Conservation (phyloP, 2,113 vertebrate genomes). For the Percina caprodes region DNA sequence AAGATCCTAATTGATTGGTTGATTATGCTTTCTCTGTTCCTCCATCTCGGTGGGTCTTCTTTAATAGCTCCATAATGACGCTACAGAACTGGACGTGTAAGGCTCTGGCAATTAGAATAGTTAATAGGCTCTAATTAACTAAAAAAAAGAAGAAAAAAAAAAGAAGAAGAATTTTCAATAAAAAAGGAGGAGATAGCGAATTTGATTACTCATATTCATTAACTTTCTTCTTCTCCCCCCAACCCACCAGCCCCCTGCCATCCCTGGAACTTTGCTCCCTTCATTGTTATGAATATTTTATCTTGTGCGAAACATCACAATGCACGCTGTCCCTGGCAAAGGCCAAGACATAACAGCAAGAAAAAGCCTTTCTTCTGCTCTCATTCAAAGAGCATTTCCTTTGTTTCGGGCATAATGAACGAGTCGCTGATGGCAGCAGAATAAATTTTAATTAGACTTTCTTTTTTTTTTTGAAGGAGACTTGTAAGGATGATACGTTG, state of each 20-base stretch:
- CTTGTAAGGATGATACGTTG: constrained; percentile 56
- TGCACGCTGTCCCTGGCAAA: constrained; percentile 69
- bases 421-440: constrained; percentile 65
- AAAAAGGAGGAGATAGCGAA: constrained; percentile 91
- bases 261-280: constrained; percentile 90
- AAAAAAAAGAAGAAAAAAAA: constrained; percentile 83
- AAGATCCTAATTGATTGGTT: constrained; percentile 85
- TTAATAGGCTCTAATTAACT: constrained; percentile 97
- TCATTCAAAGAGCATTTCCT: constrained; percentile 61
- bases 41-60: constrained; percentile 80
- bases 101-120: constrained; percentile 88
- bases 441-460: constrained; percentile 72
- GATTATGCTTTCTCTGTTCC: constrained; percentile 82
- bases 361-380: constrained; percentile 60
- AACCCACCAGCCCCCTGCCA: not conserved
- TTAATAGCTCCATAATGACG: constrained; percentile 85
- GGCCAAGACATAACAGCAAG: constrained; percentile 66
- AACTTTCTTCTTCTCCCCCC: constrained; percentile 73
- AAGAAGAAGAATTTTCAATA: constrained; percentile 91
- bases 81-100: constrained; percentile 78
- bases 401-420: constrained; percentile 78
- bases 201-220: constrained; percentile 98
- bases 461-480: constrained; percentile 24
- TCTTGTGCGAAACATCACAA: constrained; percentile 91
- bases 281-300: constrained; percentile 94